Conservation (phyloP, 2,888 invertebrate genomes). For the Scelioninae gen. 1 region DNA sequence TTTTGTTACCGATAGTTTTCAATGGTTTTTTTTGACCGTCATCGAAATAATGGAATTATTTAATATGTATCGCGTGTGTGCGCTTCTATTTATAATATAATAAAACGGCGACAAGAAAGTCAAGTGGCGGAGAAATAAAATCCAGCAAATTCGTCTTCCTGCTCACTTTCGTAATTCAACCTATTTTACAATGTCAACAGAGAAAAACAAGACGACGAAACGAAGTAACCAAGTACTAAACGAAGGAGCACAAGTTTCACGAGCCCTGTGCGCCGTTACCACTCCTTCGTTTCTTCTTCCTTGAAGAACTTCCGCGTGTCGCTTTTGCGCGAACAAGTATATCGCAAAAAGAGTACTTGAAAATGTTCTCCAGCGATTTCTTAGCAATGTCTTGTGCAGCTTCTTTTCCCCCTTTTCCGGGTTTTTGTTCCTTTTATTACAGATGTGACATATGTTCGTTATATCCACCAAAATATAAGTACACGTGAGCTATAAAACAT, state of each 20-base stretch:
- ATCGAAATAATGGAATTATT: too few species aligned
- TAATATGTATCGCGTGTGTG: too few species aligned
- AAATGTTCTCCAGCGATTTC: conserved; percentile 60
- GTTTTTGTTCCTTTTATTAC: conserved; percentile 18
- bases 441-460: conserved; percentile 48
- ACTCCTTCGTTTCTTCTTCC: conserved; percentile 50
- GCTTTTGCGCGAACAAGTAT: conserved; percentile 58
- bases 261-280: conserved; percentile 40
- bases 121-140: conserved; percentile 61
- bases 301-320: conserved; percentile 58
- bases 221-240: conserved; percentile 65
- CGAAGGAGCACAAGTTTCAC: conserved; percentile 61
- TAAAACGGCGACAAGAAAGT: conserved; percentile 25
- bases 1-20: too few species aligned
- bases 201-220: conserved; percentile 64
- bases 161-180: conserved; percentile 58
- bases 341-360: conserved; percentile 58
- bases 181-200: conserved; percentile 62
- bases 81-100: conserved; percentile 14
- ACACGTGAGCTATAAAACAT: conserved; percentile 24
- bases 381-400: conserved; percentile 46
- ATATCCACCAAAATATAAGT: conserved; percentile 24
- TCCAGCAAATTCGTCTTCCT: conserved; percentile 48
- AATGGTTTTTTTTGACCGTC: too few species aligned
- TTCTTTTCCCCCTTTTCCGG: conserved; percentile 12